These are phyloP conservation scores for Leuciscus idus DNA, from an alignment of 2,113 vertebrate genomes.

Conservation along the genomic window DNA sequence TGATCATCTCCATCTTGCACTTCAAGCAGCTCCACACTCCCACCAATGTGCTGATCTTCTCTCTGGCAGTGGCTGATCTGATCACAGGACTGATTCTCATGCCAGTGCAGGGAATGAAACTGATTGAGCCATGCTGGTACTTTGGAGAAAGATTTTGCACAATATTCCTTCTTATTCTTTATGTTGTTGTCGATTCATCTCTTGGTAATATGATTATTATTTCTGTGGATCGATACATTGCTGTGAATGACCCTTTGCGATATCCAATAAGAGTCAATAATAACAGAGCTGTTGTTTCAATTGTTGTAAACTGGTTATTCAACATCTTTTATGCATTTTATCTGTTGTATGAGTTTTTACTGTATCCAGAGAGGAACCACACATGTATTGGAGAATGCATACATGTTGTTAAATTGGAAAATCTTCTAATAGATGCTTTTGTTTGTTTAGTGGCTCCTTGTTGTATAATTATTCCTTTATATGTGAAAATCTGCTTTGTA, in stretches of 20 bases:
- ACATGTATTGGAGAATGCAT: slow-evolving; percentile 24
- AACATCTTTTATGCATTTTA: slow-evolving; percentile 52
- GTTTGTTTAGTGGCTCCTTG: slow-evolving; percentile 36
- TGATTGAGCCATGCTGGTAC: slow-evolving; percentile 68
- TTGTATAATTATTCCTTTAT: slow-evolving; percentile 36
- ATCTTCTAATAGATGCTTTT: background rate
- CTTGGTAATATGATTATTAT: slow-evolving; percentile 62
- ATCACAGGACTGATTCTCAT: slow-evolving; percentile 75
- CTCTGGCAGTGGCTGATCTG: slow-evolving; percentile 71
- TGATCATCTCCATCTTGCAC: slow-evolving; percentile 63
- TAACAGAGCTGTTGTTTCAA: slow-evolving; percentile 26
- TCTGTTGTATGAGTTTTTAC: background rate
- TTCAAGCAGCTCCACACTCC: slow-evolving; percentile 75
- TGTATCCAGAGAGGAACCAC: background rate
- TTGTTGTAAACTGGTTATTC: slow-evolving; percentile 59
- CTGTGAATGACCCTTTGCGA: slow-evolving; percentile 59
- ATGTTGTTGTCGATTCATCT: slow-evolving; percentile 63
- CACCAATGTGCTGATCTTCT: slow-evolving; percentile 73
- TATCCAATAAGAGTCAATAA: slow-evolving; percentile 58
- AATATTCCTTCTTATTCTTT: slow-evolving; percentile 52
- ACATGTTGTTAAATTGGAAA: too few relatives aligned
- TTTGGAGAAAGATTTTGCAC: slow-evolving; percentile 63
- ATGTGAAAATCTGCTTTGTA: slow-evolving; percentile 40
- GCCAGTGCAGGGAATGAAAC: slow-evolving; percentile 74
- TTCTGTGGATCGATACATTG: slow-evolving; percentile 65